Conservation (phyloP, 2,113 vertebrate species). For the Hemiprocne comata region DNA sequence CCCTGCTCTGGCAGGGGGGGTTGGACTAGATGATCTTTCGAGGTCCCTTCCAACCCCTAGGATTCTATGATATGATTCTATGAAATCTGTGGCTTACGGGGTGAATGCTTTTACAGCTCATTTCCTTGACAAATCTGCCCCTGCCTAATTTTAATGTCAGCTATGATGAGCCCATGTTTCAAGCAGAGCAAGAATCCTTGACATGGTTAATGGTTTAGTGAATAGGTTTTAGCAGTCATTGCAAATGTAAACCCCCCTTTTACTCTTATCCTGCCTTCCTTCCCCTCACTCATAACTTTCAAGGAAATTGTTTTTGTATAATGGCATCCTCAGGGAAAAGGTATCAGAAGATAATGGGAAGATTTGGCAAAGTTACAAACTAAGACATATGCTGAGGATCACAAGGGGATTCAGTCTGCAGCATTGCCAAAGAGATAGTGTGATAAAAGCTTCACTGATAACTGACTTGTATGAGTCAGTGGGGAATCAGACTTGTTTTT, state of each 20-base stretch:
- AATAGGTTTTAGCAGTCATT: background rate
- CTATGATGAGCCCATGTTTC: rapidly evolving
- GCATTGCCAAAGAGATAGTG: background rate
- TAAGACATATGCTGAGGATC: background rate
- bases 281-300: background rate
- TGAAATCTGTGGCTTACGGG: background rate
- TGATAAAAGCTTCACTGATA: background rate
- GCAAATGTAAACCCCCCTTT: background rate
- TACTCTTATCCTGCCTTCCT: background rate
- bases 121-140: background rate
- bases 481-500: background rate
- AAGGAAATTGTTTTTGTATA: conserved; percentile 3
- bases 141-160: background rate
- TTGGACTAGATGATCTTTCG: no score
- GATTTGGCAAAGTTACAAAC: conserved; percentile 12
- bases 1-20: no score
- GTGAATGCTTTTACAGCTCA: background rate
- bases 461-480: background rate
- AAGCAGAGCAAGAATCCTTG: background rate
- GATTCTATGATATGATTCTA: no score
- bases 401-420: background rate
- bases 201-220: background rate
- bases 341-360: conserved; percentile 24
- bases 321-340: background rate
- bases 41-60: no score